phyloP scores from a whole-genome alignment of 2,888 invertebrate genomes.

The Macaria liturata region DNA sequence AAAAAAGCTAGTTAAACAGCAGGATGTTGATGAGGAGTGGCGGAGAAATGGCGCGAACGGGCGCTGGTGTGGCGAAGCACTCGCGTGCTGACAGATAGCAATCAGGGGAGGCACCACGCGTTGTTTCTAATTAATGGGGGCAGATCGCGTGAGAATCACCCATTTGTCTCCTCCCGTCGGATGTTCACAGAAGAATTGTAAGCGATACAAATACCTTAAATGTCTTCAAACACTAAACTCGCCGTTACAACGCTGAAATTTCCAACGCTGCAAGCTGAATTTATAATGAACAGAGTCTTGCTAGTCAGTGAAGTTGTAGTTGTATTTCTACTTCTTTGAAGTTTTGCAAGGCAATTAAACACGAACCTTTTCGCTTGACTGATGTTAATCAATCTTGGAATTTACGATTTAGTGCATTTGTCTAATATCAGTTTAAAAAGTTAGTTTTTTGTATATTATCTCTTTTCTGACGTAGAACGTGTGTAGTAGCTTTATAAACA shows the following conservation, averaged over 20 bases:
- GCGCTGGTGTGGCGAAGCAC: conserved; percentile 47
- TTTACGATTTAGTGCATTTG: conserved; percentile 24
- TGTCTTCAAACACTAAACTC: conserved; percentile 72
- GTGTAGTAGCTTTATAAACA: no score
- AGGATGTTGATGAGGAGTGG: conserved; percentile 4
- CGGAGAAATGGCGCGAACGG: conserved; percentile 17
- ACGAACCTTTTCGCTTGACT: no score
- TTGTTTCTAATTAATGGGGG: conserved; percentile 74
- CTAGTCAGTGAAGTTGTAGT: conserved; percentile 45
- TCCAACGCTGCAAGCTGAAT: conserved; percentile 60
- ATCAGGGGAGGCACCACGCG: conserved; percentile 68
- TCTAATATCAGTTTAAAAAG: conserved; percentile 39
- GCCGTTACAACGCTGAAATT: conserved; percentile 52
- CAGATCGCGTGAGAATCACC: conserved; percentile 70
- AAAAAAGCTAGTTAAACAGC: no score
- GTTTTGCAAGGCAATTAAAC: no score
- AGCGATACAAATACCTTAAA: conserved; percentile 78
- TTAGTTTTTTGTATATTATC: no score
- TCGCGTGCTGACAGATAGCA: conserved; percentile 75
- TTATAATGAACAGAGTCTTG: conserved; percentile 68
- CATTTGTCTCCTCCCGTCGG: conserved; percentile 74
- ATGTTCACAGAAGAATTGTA: conserved; percentile 77
- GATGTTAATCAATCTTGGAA: no score
- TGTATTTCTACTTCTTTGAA: no score
- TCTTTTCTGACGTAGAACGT: not conserved